Evolutionary conservation across 2,113 vertebrate genomes (phyloP), one percentile per base, ranked within the genome.

Genomic region (Grallaria varia): DNA sequence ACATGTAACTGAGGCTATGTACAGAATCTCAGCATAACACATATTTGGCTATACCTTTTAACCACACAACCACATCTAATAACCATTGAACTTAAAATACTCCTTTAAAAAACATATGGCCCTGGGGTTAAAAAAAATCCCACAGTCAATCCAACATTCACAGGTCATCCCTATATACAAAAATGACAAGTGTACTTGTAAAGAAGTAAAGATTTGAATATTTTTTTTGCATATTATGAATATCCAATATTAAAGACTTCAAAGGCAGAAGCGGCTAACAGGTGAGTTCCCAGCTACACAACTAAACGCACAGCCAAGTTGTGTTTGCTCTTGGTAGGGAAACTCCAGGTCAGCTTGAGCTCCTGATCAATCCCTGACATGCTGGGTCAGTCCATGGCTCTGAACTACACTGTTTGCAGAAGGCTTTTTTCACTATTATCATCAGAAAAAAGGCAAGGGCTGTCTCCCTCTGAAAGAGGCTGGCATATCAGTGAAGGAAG

Each of bases 331-430:
- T 79, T 37, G 60, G 45, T 7, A 90, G 69, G 80, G 49, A 83
- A 75, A 72, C 28, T 77, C 76, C 85, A 75, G 52, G 58, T 78
- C 69, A 75, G 78, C 67, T 21, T 37, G 35, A 69, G 75, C 62
- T 90, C 62, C 74, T 62, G 60, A 89, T 87, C 81, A 96, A 84
- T 94, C 92, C 64, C 60, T 87, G 91, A 96, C 66, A 91, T 5
- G 78, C 42, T 42, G 80, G 86, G 82, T 88, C 75, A 97, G 87
- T 19, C 84, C 53, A 40, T 44, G 37, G 60, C 76, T 86, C 69
- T 91, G 84, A 94, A 83, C 72, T 68, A 92, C 87, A 82, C 66
- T 93, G 85, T 97, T 94, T 96, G 83, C 95, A 92, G 68, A 88
- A 94, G 66, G 77, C 28, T 94, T 87, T 91, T 97, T 91, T 90